A percentile compares a stretch with the other conserved stretches of the same genome.
Evolutionary conservation across 1,140 invertebrate genomes (phyloP).

Genomic region (Diorhabda elongata): DNA sequence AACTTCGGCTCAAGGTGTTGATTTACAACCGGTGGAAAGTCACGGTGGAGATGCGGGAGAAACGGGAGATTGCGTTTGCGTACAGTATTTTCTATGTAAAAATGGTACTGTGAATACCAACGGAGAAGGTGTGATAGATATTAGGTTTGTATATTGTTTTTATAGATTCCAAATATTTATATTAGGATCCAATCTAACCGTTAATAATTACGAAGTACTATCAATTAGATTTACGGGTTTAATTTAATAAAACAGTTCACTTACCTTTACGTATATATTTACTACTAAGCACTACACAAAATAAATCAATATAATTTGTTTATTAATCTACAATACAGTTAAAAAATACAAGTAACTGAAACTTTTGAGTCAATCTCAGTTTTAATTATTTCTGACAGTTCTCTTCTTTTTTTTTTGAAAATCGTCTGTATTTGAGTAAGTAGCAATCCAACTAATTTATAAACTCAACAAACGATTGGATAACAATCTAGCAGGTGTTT

Average conservation of each 20-base stretch:
- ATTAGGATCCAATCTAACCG: neutral
- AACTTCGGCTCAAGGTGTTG: neutral
- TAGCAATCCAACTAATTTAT: too few species aligned
- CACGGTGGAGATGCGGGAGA: slow-evolving; percentile 5
- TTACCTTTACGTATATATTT: neutral
- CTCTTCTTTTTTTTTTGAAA: too few species aligned
- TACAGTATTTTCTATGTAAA: slow-evolving; percentile 67
- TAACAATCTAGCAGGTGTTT: too few species aligned
- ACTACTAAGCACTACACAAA: neutral
- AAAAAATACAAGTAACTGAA: too few species aligned
- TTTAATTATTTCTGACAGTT: too few species aligned
- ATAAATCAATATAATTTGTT: too few species aligned
- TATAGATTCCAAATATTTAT: too few species aligned
- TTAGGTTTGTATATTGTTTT: slow-evolving; percentile 49
- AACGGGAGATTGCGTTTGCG: slow-evolving; percentile 50
- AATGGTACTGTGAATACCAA: slow-evolving; percentile 59
- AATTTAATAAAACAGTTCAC: neutral
- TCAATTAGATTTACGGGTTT: slow-evolving; percentile 3
- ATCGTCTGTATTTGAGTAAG: too few species aligned
- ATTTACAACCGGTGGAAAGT: slow-evolving; percentile 10
- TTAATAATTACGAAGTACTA: neutral
- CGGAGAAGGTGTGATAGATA: slow-evolving; percentile 73
- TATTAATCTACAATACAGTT: too few species aligned
- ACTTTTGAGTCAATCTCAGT: too few species aligned
- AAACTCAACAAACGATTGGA: too few species aligned